phyloP scores from a whole-genome alignment of 2,797 vertebrate species.

The Lemur catta region DNA sequence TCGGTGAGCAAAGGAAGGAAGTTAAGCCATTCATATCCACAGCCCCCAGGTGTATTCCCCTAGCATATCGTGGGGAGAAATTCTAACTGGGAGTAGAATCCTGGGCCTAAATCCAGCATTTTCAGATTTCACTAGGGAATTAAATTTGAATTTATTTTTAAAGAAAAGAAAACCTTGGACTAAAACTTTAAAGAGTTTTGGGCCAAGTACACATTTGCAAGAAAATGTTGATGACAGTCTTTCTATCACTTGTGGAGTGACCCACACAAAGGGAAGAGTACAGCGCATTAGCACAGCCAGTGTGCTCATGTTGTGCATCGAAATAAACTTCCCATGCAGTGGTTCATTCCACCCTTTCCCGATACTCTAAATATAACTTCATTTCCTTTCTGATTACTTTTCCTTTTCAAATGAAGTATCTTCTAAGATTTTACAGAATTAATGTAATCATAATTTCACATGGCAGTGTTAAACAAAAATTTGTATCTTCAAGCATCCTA shows the following conservation, averaged over 20 bases:
- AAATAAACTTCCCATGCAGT: background rate
- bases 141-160: constrained; percentile 55
- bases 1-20: constrained; percentile 73
- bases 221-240: background rate
- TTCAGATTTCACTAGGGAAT: constrained; percentile 35
- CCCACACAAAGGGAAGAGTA: background rate
- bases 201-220: constrained; percentile 21
- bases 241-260: background rate
- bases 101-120: constrained; percentile 43
- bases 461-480: constrained; percentile 31
- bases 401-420: constrained; percentile 65
- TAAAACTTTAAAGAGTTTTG: constrained; percentile 19
- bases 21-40: constrained; percentile 78
- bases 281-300: no score
- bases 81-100: constrained; percentile 28
- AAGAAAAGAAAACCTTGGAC: constrained; percentile 35
- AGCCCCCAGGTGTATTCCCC: constrained; percentile 72
- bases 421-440: constrained; percentile 52
- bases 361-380: background rate
- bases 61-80: constrained; percentile 52
- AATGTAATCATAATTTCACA: constrained; percentile 54
- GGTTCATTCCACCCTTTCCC: background rate
- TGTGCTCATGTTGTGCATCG: no score
- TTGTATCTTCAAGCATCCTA: constrained; percentile 20
- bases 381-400: constrained; percentile 66